Percentiles rank a stretch among this genome's conserved stretches.
phyloP scores from a whole-genome alignment of 2,888 invertebrate species.

The Xanthorhoe designata region DNA sequence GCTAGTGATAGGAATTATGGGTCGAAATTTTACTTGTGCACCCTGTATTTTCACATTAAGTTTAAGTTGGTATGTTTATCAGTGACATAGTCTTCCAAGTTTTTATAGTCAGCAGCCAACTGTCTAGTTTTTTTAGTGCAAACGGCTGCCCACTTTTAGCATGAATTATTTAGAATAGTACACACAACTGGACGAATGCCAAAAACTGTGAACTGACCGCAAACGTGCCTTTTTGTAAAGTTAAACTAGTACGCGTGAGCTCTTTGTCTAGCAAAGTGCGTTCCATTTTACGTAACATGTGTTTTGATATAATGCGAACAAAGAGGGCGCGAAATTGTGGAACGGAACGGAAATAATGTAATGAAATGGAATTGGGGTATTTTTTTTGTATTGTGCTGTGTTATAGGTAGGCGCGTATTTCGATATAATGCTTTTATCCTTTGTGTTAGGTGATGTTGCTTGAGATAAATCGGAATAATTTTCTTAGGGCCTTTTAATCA shows the following conservation, averaged over 20 bases:
- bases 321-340: conserved; percentile 38
- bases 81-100: not conserved
- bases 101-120: not conserved
- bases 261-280: conserved; percentile 26
- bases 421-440: conserved; percentile 33
- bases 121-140: conserved; percentile 7
- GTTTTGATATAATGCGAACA: conserved; percentile 40
- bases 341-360: conserved; percentile 38
- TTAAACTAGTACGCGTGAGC: conserved; percentile 12
- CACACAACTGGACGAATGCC: conserved; percentile 27
- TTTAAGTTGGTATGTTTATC: not conserved
- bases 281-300: conserved; percentile 40
- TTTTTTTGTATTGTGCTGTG: conserved; percentile 31
- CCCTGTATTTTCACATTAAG: not conserved
- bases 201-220: conserved; percentile 24
- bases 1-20: no score
- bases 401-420: conserved; percentile 34
- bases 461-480: conserved; percentile 1
- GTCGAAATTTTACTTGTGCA: no score
- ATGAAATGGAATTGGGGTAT: conserved; percentile 42
- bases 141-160: conserved; percentile 17
- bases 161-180: conserved; percentile 27
- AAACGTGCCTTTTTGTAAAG: conserved; percentile 22
- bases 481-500: not conserved
- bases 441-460: conserved; percentile 5